A percentile compares a stretch with the other conserved stretches of the same genome.
These are phyloP conservation scores for Neofelis nebulosa DNA, from an alignment of 2,113 vertebrate genomes.

Conservation along the genomic window DNA sequence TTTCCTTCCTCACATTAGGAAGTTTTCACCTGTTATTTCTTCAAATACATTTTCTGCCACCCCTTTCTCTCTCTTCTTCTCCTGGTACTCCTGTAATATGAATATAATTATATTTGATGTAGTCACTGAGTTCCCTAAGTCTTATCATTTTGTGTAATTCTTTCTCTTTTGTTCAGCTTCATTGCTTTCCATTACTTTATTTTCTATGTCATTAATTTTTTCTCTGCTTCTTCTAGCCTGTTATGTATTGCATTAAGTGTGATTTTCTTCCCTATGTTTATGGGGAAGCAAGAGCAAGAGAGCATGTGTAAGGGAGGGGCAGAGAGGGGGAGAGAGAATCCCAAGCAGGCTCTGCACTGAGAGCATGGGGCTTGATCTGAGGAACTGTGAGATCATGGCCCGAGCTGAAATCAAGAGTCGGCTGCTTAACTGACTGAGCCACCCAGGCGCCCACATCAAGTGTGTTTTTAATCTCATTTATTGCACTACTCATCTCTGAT, in stretches of 20 bases:
- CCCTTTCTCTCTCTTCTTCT: neutral
- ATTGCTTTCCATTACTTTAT: neutral
- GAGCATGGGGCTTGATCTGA: too few species aligned
- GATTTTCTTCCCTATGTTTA: too few species aligned
- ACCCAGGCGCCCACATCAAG: too few species aligned
- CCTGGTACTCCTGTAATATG: neutral
- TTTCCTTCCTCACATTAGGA: neutral
- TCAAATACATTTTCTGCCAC: neutral
- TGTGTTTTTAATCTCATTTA: neutral
- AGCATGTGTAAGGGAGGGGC: too few species aligned
- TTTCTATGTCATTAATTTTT: neutral
- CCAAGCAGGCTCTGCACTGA: too few species aligned
- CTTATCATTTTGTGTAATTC: neutral
- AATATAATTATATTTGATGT: neutral
- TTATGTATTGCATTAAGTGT: neutral
- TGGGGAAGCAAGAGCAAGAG: too few species aligned
- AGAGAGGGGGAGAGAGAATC: too few species aligned
- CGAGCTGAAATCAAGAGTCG: too few species aligned
- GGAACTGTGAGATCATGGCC: too few species aligned
- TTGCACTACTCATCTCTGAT: neutral
- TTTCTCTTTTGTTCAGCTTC: neutral
- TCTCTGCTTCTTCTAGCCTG: neutral
- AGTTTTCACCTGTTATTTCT: neutral
- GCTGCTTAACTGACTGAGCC: too few species aligned
- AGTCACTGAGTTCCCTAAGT: neutral